Percentiles rank a stretch among this genome's conserved stretches.
phyloP scores from a whole-genome alignment of 2,888 invertebrate genomes.

The Cybosia mesomella region DNA sequence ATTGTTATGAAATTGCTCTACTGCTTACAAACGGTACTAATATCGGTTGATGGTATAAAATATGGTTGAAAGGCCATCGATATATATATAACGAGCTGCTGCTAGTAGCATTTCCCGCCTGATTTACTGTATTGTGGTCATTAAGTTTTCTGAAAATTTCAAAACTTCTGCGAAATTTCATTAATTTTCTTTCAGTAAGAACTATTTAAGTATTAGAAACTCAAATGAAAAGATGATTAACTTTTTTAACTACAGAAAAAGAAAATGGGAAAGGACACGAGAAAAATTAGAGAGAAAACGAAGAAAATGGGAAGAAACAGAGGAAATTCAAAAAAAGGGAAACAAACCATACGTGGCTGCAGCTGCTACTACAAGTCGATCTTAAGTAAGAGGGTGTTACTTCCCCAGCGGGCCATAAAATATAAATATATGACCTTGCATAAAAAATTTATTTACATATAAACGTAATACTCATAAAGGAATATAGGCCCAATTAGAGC shows the following conservation, averaged over 20 bases:
- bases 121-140: too few species aligned
- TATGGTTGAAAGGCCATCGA: neutral
- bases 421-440: conserved; percentile 4
- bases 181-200: too few species aligned
- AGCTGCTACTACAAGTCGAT: neutral
- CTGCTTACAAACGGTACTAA: conserved; percentile 8
- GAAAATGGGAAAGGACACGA: too few species aligned
- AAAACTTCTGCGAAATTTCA: too few species aligned
- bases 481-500: conserved; percentile 30
- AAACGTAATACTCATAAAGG: conserved; percentile 23
- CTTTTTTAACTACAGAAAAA: too few species aligned
- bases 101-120: too few species aligned
- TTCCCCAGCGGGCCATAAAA: neutral
- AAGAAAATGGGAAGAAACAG: neutral
- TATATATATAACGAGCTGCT: too few species aligned
- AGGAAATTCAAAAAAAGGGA: neutral
- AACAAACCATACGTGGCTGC: neutral
- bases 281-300: too few species aligned
- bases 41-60: too few species aligned
- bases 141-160: too few species aligned
- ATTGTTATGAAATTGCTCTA: conserved; percentile 57
- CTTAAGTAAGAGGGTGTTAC: neutral
- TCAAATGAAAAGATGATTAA: too few species aligned
- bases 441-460: conserved; percentile 1
- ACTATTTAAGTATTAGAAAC: too few species aligned